Percentiles rank a stretch among this genome's conserved stretches.
These are phyloP conservation scores for Agapornis roseicollis DNA, from an alignment of 2,113 vertebrate species.

Conservation along the genomic window DNA sequence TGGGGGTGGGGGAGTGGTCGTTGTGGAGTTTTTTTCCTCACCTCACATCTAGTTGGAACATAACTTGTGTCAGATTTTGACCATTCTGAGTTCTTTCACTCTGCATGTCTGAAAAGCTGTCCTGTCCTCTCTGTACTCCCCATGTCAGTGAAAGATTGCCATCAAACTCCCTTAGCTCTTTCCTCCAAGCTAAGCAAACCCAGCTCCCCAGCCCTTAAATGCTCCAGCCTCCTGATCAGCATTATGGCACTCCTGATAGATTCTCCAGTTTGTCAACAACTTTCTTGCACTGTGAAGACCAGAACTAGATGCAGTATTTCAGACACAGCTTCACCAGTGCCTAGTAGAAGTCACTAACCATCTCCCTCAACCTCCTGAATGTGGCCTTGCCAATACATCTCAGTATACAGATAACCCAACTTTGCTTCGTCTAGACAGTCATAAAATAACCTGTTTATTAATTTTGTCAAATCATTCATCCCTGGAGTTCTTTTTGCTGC, in stretches of 20 bases:
- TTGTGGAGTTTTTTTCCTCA: fast-evolving
- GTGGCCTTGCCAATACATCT: background rate
- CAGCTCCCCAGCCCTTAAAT: fast-evolving
- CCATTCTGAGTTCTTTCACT: background rate
- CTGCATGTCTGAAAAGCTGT: background rate
- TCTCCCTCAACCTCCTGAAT: background rate
- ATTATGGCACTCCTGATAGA: background rate
- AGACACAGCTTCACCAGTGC: background rate
- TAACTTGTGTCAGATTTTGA: background rate
- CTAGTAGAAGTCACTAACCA: background rate
- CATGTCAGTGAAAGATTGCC: background rate
- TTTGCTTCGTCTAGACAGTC: background rate
- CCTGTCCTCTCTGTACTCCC: background rate
- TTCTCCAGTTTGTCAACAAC: background rate
- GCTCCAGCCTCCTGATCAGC: background rate
- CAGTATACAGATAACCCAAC: background rate
- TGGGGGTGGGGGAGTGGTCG: fast-evolving
- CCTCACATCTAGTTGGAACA: background rate
- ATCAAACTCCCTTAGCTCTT: background rate
- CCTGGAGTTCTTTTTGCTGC: background rate
- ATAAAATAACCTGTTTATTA: background rate
- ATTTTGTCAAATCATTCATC: background rate
- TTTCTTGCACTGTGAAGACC: background rate
- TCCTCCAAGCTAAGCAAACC: background rate
- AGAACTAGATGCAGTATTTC: background rate